Base-by-base conservation (phyloP, 2,797 vertebrate genomes). In the Enteromius treurensis region DNA sequence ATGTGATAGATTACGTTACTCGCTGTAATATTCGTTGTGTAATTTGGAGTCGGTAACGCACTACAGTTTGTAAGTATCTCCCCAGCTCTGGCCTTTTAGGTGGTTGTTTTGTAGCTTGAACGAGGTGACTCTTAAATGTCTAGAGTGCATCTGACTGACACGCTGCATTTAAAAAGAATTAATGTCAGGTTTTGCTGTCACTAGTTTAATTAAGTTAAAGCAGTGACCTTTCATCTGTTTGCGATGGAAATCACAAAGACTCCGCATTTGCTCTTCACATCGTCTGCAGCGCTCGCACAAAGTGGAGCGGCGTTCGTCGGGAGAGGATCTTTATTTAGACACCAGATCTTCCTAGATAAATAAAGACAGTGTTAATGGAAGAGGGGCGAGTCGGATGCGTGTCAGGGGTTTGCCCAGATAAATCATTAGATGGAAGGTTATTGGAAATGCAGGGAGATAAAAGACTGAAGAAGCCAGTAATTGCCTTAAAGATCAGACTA, bases 401-500 rank as follows among this genome's bases (percentile, higher is more conserved):
- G 87, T 81, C 88, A 86, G 90, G 88, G 87, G 86, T 85, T 88
- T 89, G 89, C 88, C 86, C 90, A 93, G 93, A 94, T 95, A 94
- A 95, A 95, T 95, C 94, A 95, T 95, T 95, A 94, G 94, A 94
- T 92, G 92, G 93, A 95, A 95, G 96, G 95, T 96, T 96, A 96
- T 97, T 96, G 94, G 93, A 95, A 95, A 96, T 96, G 88, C 95
- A 95, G 92, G 93, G 90, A 94, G 95, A 96, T 95, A 93, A 96
- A 95, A 96, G 96, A 96, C 90, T 95, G 95, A 94, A 94, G 95
- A 95, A 96, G 91, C 93, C 96, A 95, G 96, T 98, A 99, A 98
- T 99, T 99, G 98, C 97, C 97, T 98, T 96, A 97, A 98, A 96
- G 97, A 98, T 98, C 96, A 96, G 95, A 97, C 96, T 97, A 96